Evolutionary conservation across 2,797 vertebrate species (phyloP).

Genomic region (Malurus leucopterus): DNA sequence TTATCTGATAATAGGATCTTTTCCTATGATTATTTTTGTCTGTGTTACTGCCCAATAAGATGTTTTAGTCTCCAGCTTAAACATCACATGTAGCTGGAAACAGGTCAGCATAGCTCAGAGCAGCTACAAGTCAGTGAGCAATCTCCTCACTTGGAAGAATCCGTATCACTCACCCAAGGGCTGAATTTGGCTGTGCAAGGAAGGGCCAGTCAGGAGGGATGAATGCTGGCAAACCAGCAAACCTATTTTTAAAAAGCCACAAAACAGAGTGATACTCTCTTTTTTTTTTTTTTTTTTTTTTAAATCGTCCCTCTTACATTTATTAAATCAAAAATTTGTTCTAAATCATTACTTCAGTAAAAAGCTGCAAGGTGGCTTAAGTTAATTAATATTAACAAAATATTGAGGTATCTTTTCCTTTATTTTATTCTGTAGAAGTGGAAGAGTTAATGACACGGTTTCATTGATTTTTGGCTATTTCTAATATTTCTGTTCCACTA

Average conservation of each 20-base stretch:
- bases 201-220: background rate
- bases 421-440: background rate
- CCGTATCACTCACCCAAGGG: background rate
- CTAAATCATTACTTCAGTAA: background rate
- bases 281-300: too few relatives aligned
- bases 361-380: background rate
- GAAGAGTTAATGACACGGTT: background rate
- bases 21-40: background rate
- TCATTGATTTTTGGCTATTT: background rate
- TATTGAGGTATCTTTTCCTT: background rate
- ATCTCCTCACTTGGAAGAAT: background rate
- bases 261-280: background rate
- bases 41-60: background rate
- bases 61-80: background rate
- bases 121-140: slow-evolving; percentile 6
- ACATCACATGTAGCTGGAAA: background rate
- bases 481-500: background rate
- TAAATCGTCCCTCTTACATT: background rate
- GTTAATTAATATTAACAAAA: background rate
- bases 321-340: background rate
- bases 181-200: background rate
- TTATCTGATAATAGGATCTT: background rate
- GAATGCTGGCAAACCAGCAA: background rate
- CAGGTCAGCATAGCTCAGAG: background rate
- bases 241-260: background rate